Conservation (phyloP, 2,888 invertebrate genomes). For the Philereme vetulata region DNA sequence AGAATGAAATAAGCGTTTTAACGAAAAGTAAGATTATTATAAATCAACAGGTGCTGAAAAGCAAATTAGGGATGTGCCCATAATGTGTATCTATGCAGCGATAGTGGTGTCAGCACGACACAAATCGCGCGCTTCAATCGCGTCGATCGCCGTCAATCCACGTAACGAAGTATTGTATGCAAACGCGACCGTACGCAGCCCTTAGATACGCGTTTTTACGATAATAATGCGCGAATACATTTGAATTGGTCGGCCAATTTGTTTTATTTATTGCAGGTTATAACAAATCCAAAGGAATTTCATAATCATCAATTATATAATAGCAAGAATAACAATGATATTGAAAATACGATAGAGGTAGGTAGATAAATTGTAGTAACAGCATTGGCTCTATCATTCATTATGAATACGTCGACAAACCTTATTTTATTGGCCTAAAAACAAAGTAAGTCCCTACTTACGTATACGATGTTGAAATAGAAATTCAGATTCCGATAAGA, state of each 20-base stretch:
- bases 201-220: conserved; percentile 47
- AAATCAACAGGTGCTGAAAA: conserved; percentile 62
- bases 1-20: background rate
- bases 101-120: conserved; percentile 48
- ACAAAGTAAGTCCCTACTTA: conserved; percentile 2
- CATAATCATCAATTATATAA: background rate
- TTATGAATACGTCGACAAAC: background rate
- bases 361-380: background rate
- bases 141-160: conserved; percentile 45
- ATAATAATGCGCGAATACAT: conserved; percentile 47
- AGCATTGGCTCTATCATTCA: too few species aligned
- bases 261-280: conserved; percentile 23
- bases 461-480: conserved; percentile 12
- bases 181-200: conserved; percentile 47
- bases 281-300: background rate
- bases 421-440: conserved; percentile 9
- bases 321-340: background rate
- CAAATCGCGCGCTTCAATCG: conserved; percentile 63
- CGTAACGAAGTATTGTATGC: conserved; percentile 78
- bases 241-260: conserved; percentile 27
- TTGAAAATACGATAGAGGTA: too few species aligned
- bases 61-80: conserved; percentile 62
- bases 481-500: conserved; percentile 21
- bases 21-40: conserved; percentile 26
- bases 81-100: conserved; percentile 20